These are phyloP conservation scores for Eledona agricola DNA, from an alignment of 2,888 invertebrate genomes.

Conservation along the genomic window DNA sequence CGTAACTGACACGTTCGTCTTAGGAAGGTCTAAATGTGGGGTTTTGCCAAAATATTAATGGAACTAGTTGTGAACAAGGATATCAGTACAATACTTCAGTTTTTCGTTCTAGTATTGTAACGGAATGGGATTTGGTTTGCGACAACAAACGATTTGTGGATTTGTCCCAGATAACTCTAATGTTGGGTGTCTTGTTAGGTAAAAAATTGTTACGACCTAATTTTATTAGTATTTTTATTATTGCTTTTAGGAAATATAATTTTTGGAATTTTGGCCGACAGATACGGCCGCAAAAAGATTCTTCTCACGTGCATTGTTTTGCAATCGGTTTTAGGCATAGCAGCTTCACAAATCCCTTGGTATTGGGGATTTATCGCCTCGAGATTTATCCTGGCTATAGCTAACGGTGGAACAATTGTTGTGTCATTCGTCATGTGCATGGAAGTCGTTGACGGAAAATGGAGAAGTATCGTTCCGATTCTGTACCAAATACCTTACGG, in stretches of 20 bases:
- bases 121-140: conserved; percentile 74
- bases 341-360: conserved; percentile 66
- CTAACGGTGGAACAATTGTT: conserved; percentile 71
- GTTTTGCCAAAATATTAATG: conserved; percentile 51
- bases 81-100: conserved; percentile 67
- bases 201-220: conserved; percentile 14
- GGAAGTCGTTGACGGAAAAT: conserved; percentile 71
- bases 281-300: conserved; percentile 68
- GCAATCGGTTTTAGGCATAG: conserved; percentile 65
- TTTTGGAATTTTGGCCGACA: conserved; percentile 70
- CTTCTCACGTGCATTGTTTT: conserved; percentile 67
- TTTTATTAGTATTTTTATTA: conserved; percentile 3
- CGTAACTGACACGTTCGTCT: conserved; percentile 21
- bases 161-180: conserved; percentile 69
- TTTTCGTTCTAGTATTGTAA: conserved; percentile 71
- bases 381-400: conserved; percentile 68
- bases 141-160: conserved; percentile 67
- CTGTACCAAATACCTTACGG: conserved; percentile 72
- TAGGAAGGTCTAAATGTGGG: conserved; percentile 51
- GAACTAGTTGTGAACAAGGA: conserved; percentile 52
- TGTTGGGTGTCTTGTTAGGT: conserved; percentile 71
- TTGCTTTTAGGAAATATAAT: conserved; percentile 64
- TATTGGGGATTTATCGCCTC: conserved; percentile 66
- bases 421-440: conserved; percentile 74
- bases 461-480: conserved; percentile 69